phyloP scores from a whole-genome alignment of 2,113 vertebrate species.

The Apistogramma diplotaenia region DNA sequence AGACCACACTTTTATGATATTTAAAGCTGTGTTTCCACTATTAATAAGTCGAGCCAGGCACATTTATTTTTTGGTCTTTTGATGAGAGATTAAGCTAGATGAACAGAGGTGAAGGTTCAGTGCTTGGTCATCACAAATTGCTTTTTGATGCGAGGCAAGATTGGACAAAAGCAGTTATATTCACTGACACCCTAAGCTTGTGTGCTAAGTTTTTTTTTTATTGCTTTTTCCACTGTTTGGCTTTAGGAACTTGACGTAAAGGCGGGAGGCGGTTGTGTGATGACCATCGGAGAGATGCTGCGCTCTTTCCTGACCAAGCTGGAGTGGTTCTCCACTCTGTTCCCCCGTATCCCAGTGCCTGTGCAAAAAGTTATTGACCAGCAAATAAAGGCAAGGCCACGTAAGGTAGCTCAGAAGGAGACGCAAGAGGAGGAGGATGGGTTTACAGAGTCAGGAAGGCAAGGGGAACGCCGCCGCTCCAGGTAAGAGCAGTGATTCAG shows the following conservation, averaged over 20 bases:
- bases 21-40: slow-evolving; percentile 73
- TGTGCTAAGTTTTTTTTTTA: slow-evolving; percentile 14
- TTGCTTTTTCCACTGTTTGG: slow-evolving; percentile 45
- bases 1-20: slow-evolving; percentile 11
- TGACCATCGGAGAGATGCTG: slow-evolving; percentile 98
- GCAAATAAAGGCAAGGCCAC: slow-evolving; percentile 93
- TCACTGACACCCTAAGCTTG: background rate
- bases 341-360: slow-evolving; percentile 97
- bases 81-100: slow-evolving; percentile 76
- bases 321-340: slow-evolving; percentile 98
- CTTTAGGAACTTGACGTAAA: slow-evolving; percentile 96
- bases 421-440: slow-evolving; percentile 80
- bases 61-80: slow-evolving; percentile 31
- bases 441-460: slow-evolving; percentile 81
- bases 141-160: slow-evolving; percentile 40
- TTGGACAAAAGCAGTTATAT: slow-evolving; percentile 18
- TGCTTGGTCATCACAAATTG: slow-evolving; percentile 79
- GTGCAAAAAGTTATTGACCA: slow-evolving; percentile 97
- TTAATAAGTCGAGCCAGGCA: slow-evolving; percentile 61
- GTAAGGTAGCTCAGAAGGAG: slow-evolving; percentile 87
- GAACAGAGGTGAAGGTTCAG: slow-evolving; percentile 84
- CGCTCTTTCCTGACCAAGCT: slow-evolving; percentile 97
- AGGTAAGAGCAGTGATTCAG: slow-evolving; percentile 76
- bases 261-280: slow-evolving; percentile 95
- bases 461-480: slow-evolving; percentile 84